Evolutionary conservation across 2,797 vertebrate species (phyloP), one percentile per base, ranked within the genome.

Genomic region (Premnoplex brunnescens): DNA sequence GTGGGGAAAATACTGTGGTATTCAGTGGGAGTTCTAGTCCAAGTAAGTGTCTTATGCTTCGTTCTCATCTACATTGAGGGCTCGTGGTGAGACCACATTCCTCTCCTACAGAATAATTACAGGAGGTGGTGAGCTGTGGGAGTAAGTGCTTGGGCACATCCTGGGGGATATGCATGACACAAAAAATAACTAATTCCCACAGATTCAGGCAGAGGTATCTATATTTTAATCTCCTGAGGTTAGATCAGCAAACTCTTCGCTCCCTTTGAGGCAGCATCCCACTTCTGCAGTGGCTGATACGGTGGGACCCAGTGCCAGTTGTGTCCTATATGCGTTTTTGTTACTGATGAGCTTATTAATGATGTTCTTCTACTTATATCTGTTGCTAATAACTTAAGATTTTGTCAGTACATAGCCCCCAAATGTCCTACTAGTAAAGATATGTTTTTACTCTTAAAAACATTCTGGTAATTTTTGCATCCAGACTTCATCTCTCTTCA

Each of bases 11-110:
- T 82, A 54, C 15, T 63, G 63, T 91, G 77, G 34, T 82, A 80
- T 93, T 94, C 89, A 64, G 67, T 91, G 63, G 67, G 84, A 87
- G 74, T 75, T 93, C 36, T 80, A 76, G 73, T 89, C 74, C 63
- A 85, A 92, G 62, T 48, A 60, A 73, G 46, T 84, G 76, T 48
- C 30, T 85, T 88, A 37, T 86, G 83, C 59, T 86, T 92, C 9
- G 0, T 92, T 95, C 58, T 95, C 63, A 36, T 87, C 52, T 67
- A 23, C 44, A 21, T 0, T 41, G 51, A 81, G 37, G 54, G 71
- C 43, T 94, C 7, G 2, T 84, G 85, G 62, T 91, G 62, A 91
- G 46, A 79, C 80, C 59, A 37, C 14, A 2, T 90, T 86, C 80
- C 36, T 79, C 63, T 93, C 79, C 78, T 79, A 67, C 73, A 30